These are phyloP conservation scores for Sthenelais limicola DNA, from an alignment of 2,888 invertebrate species.

Conservation along the genomic window DNA sequence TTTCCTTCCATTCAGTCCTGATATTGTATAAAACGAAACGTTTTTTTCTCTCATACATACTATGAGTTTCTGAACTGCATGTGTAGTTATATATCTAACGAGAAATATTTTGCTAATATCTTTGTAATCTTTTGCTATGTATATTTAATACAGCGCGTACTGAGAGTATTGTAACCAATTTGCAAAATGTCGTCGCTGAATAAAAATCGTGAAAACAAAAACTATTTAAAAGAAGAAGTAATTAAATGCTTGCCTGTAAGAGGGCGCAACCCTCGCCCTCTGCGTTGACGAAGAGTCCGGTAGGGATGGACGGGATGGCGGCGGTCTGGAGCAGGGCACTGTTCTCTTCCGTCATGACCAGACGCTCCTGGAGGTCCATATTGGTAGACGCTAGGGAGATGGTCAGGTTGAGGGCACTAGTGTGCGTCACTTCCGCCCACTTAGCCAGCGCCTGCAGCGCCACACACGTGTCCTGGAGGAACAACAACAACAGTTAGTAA, in stretches of 20 bases:
- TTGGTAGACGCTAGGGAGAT: conserved; percentile 49
- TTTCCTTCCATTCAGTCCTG: too few species aligned
- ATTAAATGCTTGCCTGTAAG: conserved; percentile 76
- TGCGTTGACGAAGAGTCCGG: conserved; percentile 73
- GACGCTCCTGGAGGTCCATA: conserved; percentile 71
- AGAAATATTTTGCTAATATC: too few species aligned
- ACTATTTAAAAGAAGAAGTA: conserved; percentile 39
- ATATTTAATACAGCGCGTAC: too few species aligned
- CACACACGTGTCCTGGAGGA: conserved; percentile 77
- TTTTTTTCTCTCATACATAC: too few species aligned
- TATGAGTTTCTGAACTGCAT: too few species aligned
- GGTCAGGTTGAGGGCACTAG: conserved; percentile 65
- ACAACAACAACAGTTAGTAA: too few species aligned
- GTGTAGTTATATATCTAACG: too few species aligned
- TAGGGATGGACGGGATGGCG: conserved; percentile 73
- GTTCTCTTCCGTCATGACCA: conserved; percentile 74
- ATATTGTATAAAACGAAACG: background rate
- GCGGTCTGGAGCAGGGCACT: conserved; percentile 72
- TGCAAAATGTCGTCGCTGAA: too few species aligned
- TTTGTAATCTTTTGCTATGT: too few species aligned
- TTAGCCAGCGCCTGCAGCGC: conserved; percentile 78
- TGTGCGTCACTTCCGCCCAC: conserved; percentile 74
- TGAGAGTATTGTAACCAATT: too few species aligned
- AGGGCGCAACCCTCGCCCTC: conserved; percentile 77
- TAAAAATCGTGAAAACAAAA: conserved; percentile 5